Base-by-base conservation (phyloP, 2,888 invertebrate species). In the Apoda limacodes region DNA sequence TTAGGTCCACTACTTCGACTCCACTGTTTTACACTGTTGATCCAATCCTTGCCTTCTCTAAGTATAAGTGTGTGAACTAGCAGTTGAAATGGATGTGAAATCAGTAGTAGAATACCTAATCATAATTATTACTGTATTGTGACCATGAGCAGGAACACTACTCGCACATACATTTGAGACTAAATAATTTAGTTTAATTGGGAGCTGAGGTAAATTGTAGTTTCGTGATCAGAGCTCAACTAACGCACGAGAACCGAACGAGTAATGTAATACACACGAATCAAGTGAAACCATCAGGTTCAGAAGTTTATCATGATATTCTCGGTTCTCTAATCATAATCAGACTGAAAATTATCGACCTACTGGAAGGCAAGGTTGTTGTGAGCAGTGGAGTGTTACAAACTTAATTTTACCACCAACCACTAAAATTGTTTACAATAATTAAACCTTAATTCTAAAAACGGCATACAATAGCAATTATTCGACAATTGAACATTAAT, bases 351-450 rank as follows among this genome's bases (percentile, higher is more conserved):
- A 63, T 51, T 42, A 45, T 42, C 48, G 43, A 48, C 52, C 48
- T 52, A 62, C 68, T 66, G 47, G 59, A 60, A 66, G 58, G 58
- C 74, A 70, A 74, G 72, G 72, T 63, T 68, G 72, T 63, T 68
- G 51, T 44, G 65, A 38, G 39, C 57, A 68, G 42, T 49, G 58
- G 50, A 66, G 65, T 68, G 65, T 67, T 64, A 62, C 64, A 48
- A 42, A 51, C 49, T 51, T 53, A n/a, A n/a, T n/a, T 66, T 60
- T 54, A 59, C 58, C 62, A 64, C 54, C 54, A 61, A 17, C 7
- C 7, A 17, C 17, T 6, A 17, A 17, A 17, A 6, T 6, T 17
- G 7, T 6, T n/a, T n/a, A n/a, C n/a, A n/a, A n/a, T n/a, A n/a
- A n/a, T n/a, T n/a, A n/a, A n/a, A n/a, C n/a, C 7, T 17, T 17